Percentiles rank a stretch among this genome's conserved stretches.
Evolutionary conservation across 2,797 vertebrate species (phyloP).

Genomic region (Denticeps clupeoides): DNA sequence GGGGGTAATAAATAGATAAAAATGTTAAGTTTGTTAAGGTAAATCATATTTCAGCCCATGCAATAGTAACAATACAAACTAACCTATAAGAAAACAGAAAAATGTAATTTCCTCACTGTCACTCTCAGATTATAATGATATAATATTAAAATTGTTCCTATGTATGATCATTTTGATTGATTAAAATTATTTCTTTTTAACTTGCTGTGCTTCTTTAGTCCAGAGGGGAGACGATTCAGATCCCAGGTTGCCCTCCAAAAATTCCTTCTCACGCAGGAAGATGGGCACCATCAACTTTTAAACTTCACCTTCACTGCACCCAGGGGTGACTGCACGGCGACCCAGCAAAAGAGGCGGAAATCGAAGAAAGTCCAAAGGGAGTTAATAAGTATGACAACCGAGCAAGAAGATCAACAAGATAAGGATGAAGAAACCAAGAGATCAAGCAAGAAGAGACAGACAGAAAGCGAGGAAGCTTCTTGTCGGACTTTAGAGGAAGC

Average conservation of each 20-base stretch:
- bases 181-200: conserved; percentile 1
- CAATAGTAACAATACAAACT: too few relatives aligned
- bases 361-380: too few relatives aligned
- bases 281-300: conserved; percentile 44
- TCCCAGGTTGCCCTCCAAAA: conserved; percentile 62
- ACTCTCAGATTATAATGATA: neutral
- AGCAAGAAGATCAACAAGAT: too few relatives aligned
- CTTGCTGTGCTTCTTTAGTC: conserved; percentile 47
- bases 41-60: neutral
- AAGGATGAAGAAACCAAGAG: neutral
- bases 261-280: conserved; percentile 60
- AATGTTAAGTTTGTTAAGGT: neutral
- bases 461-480: conserved; percentile 14
- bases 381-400: too few relatives aligned
- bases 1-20: neutral
- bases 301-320: conserved; percentile 63
- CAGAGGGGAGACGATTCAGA: conserved; percentile 67
- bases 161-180: neutral
- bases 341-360: neutral
- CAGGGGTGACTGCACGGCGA: neutral
- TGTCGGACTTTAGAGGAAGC: too few relatives aligned
- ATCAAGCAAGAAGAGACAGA: neutral
- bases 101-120: too few relatives aligned
- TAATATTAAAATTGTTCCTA: neutral
- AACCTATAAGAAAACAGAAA: too few relatives aligned